These are phyloP conservation scores for Callinectes sapidus DNA, from an alignment of 2,888 invertebrate genomes.

Conservation along the genomic window DNA sequence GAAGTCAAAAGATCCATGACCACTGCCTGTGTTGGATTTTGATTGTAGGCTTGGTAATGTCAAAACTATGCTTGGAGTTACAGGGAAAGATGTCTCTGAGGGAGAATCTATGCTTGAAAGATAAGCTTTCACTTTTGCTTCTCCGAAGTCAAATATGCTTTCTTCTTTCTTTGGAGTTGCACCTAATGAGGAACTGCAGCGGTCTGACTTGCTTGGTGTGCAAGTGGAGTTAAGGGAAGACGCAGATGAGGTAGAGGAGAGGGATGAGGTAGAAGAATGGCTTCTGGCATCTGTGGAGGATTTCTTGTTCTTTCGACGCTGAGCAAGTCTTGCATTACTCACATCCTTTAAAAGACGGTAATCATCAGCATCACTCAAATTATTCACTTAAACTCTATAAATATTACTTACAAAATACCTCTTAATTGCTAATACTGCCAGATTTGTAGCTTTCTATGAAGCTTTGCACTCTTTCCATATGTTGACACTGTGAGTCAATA, in stretches of 20 bases:
- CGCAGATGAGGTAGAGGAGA: conserved; percentile 70
- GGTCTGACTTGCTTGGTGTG: conserved; percentile 66
- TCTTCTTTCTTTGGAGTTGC: conserved; percentile 70
- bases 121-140: conserved; percentile 66
- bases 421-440: no score
- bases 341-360: conserved; percentile 61
- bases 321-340: conserved; percentile 69
- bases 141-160: conserved; percentile 70
- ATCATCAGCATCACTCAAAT: background rate
- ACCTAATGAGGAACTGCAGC: conserved; percentile 67
- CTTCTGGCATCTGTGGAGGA: conserved; percentile 69
- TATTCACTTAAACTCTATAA: background rate
- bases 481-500: no score
- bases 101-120: conserved; percentile 67
- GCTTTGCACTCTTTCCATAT: no score
- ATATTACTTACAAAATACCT: no score
- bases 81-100: conserved; percentile 58
- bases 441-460: no score
- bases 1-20: conserved; percentile 62
- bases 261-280: conserved; percentile 71
- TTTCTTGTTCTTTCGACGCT: conserved; percentile 71
- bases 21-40: conserved; percentile 58
- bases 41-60: conserved; percentile 64
- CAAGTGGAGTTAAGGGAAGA: conserved; percentile 66
- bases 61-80: conserved; percentile 63